phyloP scores from a whole-genome alignment of 2,888 invertebrate genomes.

The Pharmacophagus antenor region DNA sequence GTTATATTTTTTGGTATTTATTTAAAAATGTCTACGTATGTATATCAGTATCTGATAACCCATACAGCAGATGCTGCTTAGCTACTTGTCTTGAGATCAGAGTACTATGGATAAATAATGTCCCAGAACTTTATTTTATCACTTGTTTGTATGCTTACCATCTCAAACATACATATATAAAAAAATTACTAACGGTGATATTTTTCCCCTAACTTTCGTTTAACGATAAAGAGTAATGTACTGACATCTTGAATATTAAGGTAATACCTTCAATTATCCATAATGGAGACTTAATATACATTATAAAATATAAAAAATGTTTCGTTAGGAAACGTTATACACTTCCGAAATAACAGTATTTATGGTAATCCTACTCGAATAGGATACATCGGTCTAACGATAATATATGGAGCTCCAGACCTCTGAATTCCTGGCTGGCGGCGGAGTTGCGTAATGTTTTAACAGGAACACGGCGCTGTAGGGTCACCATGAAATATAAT shows the following conservation, averaged over 20 bases:
- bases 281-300: slow-evolving; percentile 2
- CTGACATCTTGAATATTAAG: not conserved
- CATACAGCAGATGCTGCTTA: too few relatives aligned
- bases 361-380: slow-evolving; percentile 18
- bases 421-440: slow-evolving; percentile 33
- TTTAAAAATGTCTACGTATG: too few relatives aligned
- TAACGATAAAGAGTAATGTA: not conserved
- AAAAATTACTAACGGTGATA: too few relatives aligned
- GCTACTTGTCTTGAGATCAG: too few relatives aligned
- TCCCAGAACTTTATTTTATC: too few relatives aligned
- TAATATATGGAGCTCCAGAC: slow-evolving; percentile 40
- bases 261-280: not conserved
- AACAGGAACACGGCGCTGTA: slow-evolving; percentile 24
- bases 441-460: slow-evolving; percentile 30
- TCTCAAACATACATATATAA: too few relatives aligned
- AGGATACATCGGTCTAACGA: slow-evolving; percentile 41
- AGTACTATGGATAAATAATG: too few relatives aligned
- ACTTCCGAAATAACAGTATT: slow-evolving; percentile 1
- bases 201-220: not conserved
- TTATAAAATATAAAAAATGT: not conserved
- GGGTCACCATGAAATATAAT: slow-evolving; percentile 11
- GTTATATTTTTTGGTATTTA: too few relatives aligned
- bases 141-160: too few relatives aligned
- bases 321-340: not conserved
- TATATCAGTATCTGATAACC: too few relatives aligned